These are phyloP conservation scores for Agapostemon virescens DNA, from an alignment of 2,888 invertebrate genomes.

Conservation along the genomic window DNA sequence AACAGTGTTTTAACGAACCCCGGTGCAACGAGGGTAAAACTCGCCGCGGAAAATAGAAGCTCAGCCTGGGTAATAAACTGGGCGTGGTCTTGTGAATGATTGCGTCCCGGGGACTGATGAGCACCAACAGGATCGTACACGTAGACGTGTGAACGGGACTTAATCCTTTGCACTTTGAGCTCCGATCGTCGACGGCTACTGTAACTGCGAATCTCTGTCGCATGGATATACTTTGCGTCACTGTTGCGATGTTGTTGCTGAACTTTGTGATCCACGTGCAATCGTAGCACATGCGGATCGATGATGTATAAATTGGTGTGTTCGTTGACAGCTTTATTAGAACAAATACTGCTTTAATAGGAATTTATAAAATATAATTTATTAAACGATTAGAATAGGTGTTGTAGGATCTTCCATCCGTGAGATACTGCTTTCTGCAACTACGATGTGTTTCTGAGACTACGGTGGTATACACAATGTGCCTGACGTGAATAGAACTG, in stretches of 20 bases:
- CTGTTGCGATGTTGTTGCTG: neutral
- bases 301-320: neutral
- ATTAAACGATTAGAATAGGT: too few species aligned
- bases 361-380: too few species aligned
- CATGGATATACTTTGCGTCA: neutral
- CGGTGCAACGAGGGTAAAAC: constrained; percentile 42
- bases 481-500: too few species aligned
- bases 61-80: constrained; percentile 41
- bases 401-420: too few species aligned
- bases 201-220: neutral
- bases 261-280: neutral
- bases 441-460: too few species aligned
- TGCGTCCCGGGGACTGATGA: constrained; percentile 33
- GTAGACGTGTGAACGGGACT: constrained; percentile 10
- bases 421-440: too few species aligned
- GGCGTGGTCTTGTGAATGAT: constrained; percentile 53
- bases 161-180: constrained; percentile 9
- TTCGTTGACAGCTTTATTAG: neutral
- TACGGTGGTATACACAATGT: too few species aligned
- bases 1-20: constrained; percentile 40
- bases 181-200: neutral
- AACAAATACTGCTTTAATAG: too few species aligned
- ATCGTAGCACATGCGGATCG: neutral
- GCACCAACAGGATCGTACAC: constrained; percentile 16
- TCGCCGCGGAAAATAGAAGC: constrained; percentile 51